A percentile compares a stretch with the other conserved stretches of the same genome.
Evolutionary conservation across 2,113 vertebrate genomes (phyloP).

Genomic region (Hippocampus zosterae): DNA sequence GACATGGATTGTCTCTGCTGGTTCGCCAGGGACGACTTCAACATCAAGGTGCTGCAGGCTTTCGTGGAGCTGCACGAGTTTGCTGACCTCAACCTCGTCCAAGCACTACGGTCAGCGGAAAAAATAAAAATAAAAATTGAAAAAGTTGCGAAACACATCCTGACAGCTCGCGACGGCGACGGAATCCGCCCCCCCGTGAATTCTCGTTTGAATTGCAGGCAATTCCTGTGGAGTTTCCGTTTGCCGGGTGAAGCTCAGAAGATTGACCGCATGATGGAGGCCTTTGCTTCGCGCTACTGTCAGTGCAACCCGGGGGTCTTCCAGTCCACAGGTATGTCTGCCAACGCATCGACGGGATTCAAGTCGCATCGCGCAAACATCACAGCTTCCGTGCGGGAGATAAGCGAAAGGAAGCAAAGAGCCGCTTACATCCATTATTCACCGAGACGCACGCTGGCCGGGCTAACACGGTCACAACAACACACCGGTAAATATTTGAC

Average conservation of each 20-base stretch:
- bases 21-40: conserved; percentile 89
- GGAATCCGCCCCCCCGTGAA: not conserved
- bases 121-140: not conserved
- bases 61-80: conserved; percentile 99
- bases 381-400: conserved; percentile 11
- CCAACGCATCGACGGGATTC: conserved; percentile 16
- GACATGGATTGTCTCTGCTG: conserved; percentile 9
- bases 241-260: conserved; percentile 97
- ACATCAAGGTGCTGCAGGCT: conserved; percentile 95
- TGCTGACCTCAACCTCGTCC: conserved; percentile 96
- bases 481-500: conserved; percentile 49
- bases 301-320: conserved; percentile 96
- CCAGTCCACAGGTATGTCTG: conserved; percentile 88
- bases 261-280: conserved; percentile 98
- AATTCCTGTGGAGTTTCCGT: conserved; percentile 97
- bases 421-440: conserved; percentile 55
- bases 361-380: conserved; percentile 3
- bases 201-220: conserved; percentile 65
- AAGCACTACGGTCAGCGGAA: conserved; percentile 86
- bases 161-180: not conserved
- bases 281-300: conserved; percentile 93
- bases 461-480: conserved; percentile 45
- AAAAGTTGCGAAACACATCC: not conserved
- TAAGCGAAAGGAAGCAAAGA: conserved; percentile 21
- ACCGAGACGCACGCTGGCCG: conserved; percentile 29